Conservation (phyloP, 2,888 invertebrate genomes). For the Pelosia muscerda region DNA sequence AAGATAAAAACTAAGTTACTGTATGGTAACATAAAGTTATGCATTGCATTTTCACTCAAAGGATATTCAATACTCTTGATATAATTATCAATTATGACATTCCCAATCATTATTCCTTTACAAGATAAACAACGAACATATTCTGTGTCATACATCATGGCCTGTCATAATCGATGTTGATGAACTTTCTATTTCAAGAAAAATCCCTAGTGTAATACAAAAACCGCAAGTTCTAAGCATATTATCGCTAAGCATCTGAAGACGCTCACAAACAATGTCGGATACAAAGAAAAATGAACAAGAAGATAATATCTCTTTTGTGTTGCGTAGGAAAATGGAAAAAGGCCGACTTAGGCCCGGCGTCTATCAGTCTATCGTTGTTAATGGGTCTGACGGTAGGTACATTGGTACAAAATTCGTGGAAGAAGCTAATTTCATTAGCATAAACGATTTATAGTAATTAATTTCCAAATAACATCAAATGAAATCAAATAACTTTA, state of each 20-base stretch:
- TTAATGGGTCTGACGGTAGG: too few species aligned
- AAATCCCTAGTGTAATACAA: not conserved
- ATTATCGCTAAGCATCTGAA: not conserved
- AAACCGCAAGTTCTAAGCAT: constrained; percentile 1
- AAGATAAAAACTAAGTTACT: constrained; percentile 34
- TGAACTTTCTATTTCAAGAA: not conserved
- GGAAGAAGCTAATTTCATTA: too few species aligned
- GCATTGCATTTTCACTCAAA: constrained; percentile 43
- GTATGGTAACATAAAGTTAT: constrained; percentile 33
- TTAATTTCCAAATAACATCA: too few species aligned
- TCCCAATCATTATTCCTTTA: not conserved
- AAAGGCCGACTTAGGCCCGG: not conserved
- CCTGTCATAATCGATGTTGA: not conserved
- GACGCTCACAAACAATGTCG: not conserved
- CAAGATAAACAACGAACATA: not conserved
- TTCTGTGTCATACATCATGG: not conserved
- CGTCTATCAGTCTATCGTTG: not conserved
- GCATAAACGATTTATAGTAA: too few species aligned
- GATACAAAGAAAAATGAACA: constrained; percentile 3
- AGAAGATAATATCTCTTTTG: not conserved
- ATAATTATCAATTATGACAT: not conserved
- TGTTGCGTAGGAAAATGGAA: not conserved
- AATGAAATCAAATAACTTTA: too few species aligned
- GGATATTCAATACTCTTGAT: constrained; percentile 24
- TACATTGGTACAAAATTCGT: too few species aligned